phyloP scores from a whole-genome alignment of 2,888 invertebrate genomes.

The Kuschelorhynchus macadamiae region DNA sequence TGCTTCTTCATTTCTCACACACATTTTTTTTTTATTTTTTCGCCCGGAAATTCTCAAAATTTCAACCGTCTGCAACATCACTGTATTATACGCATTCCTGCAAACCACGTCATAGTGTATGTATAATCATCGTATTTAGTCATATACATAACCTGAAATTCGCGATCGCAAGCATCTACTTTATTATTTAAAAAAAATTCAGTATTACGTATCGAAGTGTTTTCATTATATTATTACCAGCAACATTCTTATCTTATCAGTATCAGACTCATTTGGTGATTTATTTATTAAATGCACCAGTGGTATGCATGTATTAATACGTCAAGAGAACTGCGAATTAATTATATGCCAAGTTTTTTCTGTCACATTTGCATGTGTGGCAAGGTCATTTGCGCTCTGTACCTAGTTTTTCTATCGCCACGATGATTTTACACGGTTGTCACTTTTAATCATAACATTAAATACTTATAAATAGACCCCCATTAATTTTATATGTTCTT shows the following conservation, averaged over 20 bases:
- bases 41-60: slow-evolving; percentile 8
- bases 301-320: too few species aligned
- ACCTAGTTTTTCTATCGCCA: slow-evolving; percentile 12
- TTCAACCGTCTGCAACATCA: slow-evolving; percentile 44
- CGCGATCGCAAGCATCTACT: slow-evolving; percentile 23
- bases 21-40: slow-evolving; percentile 24
- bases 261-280: too few species aligned
- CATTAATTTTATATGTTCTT: too few species aligned
- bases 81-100: slow-evolving; percentile 37
- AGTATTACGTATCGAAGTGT: too few species aligned
- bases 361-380: slow-evolving; percentile 22
- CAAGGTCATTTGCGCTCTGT: slow-evolving; percentile 32
- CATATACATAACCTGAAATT: slow-evolving; percentile 36
- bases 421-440: too few species aligned
- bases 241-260: too few species aligned
- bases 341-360: slow-evolving; percentile 22
- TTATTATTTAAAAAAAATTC: too few species aligned
- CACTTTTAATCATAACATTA: too few species aligned
- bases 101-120: slow-evolving; percentile 40
- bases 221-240: too few species aligned
- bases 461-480: too few species aligned
- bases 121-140: neutral
- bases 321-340: too few species aligned
- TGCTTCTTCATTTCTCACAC: slow-evolving; percentile 13
- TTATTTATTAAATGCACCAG: too few species aligned